Conservation (phyloP, 2,797 vertebrate genomes). For the Aselliscus stoliczkanus region DNA sequence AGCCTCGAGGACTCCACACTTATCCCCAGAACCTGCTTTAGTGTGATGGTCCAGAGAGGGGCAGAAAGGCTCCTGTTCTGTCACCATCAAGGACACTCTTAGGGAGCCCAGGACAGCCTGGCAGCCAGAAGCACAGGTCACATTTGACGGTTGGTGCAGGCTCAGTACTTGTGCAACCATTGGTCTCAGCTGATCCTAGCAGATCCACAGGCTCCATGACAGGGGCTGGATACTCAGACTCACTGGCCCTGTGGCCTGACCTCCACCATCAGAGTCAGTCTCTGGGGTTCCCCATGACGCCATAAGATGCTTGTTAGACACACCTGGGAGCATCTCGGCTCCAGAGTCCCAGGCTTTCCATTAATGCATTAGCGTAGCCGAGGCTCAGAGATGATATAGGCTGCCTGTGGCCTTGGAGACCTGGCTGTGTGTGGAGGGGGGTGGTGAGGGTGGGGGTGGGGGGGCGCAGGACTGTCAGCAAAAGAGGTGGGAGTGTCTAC, state of each 20-base stretch:
- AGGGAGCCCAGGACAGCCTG: neutral
- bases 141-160: neutral
- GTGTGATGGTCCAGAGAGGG: neutral
- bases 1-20: neutral
- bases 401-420: constrained; percentile 46
- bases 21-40: neutral
- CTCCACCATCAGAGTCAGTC: neutral
- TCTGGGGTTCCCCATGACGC: constrained; percentile 18
- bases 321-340: constrained; percentile 50
- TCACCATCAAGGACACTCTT: neutral
- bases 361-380: constrained; percentile 26
- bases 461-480: neutral
- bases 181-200: neutral
- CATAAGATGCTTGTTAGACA: constrained; percentile 18
- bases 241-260: neutral
- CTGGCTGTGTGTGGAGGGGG: no score
- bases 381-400: neutral
- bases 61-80: neutral
- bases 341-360: constrained; percentile 25
- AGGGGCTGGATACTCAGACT: neutral
- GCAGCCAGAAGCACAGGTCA: neutral
- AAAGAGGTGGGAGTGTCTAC: neutral
- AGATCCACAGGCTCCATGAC: neutral
- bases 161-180: no score
- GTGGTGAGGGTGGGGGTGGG: no score